These are phyloP conservation scores for Phaethon lepturus DNA, from an alignment of 2,113 vertebrate species.

Conservation along the genomic window DNA sequence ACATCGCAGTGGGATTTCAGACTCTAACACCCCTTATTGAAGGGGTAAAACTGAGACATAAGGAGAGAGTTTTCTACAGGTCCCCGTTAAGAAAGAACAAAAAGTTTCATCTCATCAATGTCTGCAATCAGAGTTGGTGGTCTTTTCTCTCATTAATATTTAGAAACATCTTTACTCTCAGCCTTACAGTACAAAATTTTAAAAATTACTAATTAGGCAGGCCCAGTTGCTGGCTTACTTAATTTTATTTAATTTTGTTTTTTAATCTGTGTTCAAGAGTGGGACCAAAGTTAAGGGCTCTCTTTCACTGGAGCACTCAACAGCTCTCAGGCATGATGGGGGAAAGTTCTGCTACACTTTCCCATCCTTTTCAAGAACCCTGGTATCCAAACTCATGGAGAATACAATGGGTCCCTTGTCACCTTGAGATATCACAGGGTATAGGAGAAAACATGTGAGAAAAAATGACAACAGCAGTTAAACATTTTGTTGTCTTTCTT, in stretches of 20 bases:
- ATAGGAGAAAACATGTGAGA: background rate
- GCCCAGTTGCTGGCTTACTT: background rate
- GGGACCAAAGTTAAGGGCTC: background rate
- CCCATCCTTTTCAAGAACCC: background rate
- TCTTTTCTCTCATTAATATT: background rate
- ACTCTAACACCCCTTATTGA: background rate
- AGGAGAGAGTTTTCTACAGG: background rate
- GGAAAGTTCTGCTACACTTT: background rate
- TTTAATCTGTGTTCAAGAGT: background rate
- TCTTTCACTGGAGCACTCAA: background rate
- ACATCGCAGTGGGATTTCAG: background rate
- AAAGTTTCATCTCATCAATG: fast-evolving
- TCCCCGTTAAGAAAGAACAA: background rate
- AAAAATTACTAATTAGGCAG: background rate
- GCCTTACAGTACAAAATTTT: background rate
- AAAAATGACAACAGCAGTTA: background rate
- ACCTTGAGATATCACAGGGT: background rate
- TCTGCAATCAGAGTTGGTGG: background rate
- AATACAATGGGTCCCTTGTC: background rate
- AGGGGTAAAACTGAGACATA: background rate
- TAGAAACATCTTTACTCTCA: background rate
- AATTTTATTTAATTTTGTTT: background rate
- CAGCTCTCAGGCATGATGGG: background rate
- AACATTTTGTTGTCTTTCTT: background rate
- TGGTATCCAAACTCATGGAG: background rate